Percentiles rank a stretch among this genome's conserved stretches.
phyloP scores from a whole-genome alignment of 2,797 vertebrate genomes.

The Phataginus tetradactyla region DNA sequence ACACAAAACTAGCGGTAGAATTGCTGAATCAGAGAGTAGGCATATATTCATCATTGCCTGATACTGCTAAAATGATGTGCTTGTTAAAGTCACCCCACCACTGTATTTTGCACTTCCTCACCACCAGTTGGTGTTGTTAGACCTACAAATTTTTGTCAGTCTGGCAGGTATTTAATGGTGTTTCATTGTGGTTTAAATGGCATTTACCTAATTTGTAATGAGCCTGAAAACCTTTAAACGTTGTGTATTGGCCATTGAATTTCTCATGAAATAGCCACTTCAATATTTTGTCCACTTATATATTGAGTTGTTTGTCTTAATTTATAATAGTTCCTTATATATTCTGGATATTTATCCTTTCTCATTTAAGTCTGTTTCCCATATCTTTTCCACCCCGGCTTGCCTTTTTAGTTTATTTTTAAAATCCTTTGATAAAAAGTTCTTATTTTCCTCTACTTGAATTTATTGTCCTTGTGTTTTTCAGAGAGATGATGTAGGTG shows the following conservation, averaged over 20 bases:
- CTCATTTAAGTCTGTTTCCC: not conserved
- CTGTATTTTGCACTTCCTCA: not conserved
- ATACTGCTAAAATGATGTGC: not conserved
- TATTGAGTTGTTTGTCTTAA: not conserved
- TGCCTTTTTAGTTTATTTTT: not conserved
- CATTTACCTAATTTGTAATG: not conserved
- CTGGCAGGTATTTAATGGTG: not conserved
- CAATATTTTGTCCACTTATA: slow-evolving; percentile 8
- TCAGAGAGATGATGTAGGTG: not conserved
- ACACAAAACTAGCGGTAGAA: not conserved
- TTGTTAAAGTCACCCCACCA: not conserved
- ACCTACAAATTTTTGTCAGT: not conserved
- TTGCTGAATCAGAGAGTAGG: not conserved
- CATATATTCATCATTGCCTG: not conserved
- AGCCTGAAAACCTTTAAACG: not conserved
- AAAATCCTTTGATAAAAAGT: not conserved
- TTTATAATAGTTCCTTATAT: not conserved
- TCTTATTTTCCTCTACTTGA: not conserved
- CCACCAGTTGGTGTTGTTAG: not conserved
- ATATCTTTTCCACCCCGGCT: not conserved
- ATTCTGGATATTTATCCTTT: not conserved
- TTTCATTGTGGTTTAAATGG: not conserved
- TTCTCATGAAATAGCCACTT: not conserved
- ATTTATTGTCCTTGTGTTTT: slow-evolving; percentile 26
- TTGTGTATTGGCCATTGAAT: not conserved